These are phyloP conservation scores for human (Homo sapiens) DNA, from an alignment of 2,113 vertebrate genomes.

Conservation along the genomic window DNA sequence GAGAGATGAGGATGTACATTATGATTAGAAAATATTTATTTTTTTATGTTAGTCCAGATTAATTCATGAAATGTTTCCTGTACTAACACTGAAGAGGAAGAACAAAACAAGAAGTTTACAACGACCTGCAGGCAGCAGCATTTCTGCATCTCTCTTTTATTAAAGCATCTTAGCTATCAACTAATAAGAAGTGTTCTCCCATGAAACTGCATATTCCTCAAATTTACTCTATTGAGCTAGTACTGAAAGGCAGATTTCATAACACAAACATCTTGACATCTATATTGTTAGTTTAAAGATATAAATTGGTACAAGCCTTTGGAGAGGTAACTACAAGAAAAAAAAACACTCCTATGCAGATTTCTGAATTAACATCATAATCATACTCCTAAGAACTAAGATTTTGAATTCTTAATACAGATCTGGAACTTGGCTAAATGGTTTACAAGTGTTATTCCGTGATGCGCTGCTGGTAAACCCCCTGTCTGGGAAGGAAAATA, in stretches of 20 bases:
- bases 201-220: not conserved
- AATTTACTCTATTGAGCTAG: constrained; percentile 29
- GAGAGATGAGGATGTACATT: not conserved
- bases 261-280: constrained; percentile 40
- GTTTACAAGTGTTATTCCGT: not conserved
- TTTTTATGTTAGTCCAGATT: constrained; percentile 60
- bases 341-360: not conserved
- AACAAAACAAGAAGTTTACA: not conserved
- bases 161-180: constrained; percentile 42
- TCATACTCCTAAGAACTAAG: not conserved
- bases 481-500: not conserved
- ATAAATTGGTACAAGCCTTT: constrained; percentile 19
- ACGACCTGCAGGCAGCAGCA: not conserved
- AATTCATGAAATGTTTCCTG: constrained; percentile 47
- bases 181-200: constrained; percentile 39
- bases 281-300: not conserved
- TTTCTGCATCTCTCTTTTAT: constrained; percentile 56
- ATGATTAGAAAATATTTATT: constrained; percentile 60
- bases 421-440: not conserved
- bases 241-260: constrained; percentile 46
- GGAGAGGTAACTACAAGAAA: not conserved
- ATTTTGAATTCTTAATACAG: not conserved
- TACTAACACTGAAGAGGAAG: not conserved
- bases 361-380: not conserved
- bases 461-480: not conserved